phyloP scores from a whole-genome alignment of 2,797 vertebrate species.

The Margarornis squamiger region DNA sequence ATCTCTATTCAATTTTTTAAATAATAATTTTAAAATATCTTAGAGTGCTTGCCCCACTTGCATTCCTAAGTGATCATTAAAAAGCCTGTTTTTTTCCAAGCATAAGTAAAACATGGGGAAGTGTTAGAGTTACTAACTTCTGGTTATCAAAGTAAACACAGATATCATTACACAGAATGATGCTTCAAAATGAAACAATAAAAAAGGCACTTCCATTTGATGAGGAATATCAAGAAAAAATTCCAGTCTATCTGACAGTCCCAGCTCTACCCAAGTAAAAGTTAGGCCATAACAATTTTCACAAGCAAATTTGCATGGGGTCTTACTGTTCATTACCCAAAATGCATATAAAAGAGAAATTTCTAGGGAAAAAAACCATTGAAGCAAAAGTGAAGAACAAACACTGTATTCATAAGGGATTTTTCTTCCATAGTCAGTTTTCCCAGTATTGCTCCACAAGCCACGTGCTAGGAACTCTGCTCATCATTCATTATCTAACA shows the following conservation, averaged over 20 bases:
- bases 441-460: neutral
- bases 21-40: neutral
- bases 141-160: neutral
- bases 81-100: neutral
- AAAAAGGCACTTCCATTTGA: neutral
- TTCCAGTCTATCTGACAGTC: neutral
- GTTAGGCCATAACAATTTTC: neutral
- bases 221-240: neutral
- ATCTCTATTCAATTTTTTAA: neutral
- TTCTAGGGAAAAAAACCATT: neutral
- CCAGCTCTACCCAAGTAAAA: neutral
- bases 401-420: neutral
- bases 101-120: neutral
- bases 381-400: neutral
- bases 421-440: neutral
- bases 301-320: rapidly evolving
- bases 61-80: neutral
- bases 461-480: neutral
- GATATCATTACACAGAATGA: neutral
- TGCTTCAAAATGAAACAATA: neutral
- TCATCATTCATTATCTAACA: neutral
- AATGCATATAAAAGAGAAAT: neutral
- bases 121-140: neutral
- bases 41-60: neutral
- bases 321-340: neutral